A percentile compares a stretch with the other conserved stretches of the same genome.
These are phyloP conservation scores for Gallinago media DNA, from an alignment of 2,113 vertebrate genomes.

Conservation along the genomic window DNA sequence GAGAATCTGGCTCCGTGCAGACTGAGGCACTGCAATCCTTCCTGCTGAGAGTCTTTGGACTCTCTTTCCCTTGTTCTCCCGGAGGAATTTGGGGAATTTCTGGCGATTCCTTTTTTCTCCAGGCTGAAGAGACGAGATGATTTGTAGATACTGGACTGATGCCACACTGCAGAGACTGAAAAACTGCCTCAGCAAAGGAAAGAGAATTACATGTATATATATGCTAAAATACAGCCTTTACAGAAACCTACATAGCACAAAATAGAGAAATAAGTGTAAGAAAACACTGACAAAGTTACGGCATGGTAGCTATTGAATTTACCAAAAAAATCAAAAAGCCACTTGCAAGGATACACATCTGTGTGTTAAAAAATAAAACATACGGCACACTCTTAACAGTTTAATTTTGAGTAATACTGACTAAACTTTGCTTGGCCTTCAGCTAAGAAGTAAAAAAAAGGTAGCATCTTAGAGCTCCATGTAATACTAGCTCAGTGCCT, in stretches of 20 bases:
- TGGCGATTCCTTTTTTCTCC: neutral
- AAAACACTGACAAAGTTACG: neutral
- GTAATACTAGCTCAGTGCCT: slow-evolving; percentile 2
- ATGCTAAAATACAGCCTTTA: neutral
- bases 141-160: neutral
- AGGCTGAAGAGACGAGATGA: neutral
- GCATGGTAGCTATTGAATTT: neutral
- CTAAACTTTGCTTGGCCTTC: slow-evolving; percentile 14
- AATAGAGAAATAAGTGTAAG: neutral
- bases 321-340: neutral
- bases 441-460: neutral
- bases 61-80: neutral
- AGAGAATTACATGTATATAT: neutral
- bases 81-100: neutral
- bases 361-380: neutral
- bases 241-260: neutral
- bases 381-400: neutral
- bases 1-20: neutral
- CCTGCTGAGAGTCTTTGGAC: neutral
- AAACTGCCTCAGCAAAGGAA: neutral
- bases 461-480: neutral
- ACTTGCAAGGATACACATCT: neutral
- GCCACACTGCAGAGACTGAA: neutral
- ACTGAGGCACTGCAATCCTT: neutral
- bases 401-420: neutral